Evolutionary conservation across 2,888 invertebrate species (phyloP), one percentile per base, ranked within the genome.

Genomic region (Euspilapteryx auroguttella): DNA sequence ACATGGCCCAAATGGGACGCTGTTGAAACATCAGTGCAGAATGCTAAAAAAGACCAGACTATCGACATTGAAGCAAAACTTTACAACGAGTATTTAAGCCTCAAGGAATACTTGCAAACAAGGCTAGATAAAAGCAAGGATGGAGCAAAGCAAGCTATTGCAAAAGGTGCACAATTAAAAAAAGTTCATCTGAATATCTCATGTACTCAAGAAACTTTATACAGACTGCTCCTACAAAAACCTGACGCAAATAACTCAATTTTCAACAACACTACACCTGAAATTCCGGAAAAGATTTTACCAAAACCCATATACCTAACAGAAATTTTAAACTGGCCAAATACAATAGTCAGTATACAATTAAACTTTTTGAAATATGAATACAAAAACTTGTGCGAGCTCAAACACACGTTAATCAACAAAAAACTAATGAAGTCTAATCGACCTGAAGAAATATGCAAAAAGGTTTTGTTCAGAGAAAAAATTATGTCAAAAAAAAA

Each of bases 1-100:
- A 55, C 59, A 25, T 71, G 71, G 71, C 66, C 71, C 0, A 47
- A 55, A 9, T 71, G 71, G 71, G 59, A 68, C 11, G 49, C 50
- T 1, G 50, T 71, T 10, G 65, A 68, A 22, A 35, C 36, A 2
- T 35, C 44, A 0, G 41, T 65, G 1, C 51, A 40, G 15, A 38
- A 35, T 1, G 32, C 55, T 1, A 56, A 55, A 25, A 37, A 41
- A 1, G 36, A 45, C 15, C 12, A 24, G 14, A 14, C 11, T 1
- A 24, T 24, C 7, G 38, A 44, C 0, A 38, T 63, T 1, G 34
- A 44, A 6, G 37, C 40, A 13, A 47, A 55, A 13, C 32, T 65
- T 2, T 38, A 55, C 12, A 14, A 36, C 29, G 55, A 63, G 30
- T 64, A 66, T 31, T 31, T 38, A 1, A 42, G 46, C 14, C 37